phyloP scores from a whole-genome alignment of 2,797 vertebrate genomes.

The Esox lucius region DNA sequence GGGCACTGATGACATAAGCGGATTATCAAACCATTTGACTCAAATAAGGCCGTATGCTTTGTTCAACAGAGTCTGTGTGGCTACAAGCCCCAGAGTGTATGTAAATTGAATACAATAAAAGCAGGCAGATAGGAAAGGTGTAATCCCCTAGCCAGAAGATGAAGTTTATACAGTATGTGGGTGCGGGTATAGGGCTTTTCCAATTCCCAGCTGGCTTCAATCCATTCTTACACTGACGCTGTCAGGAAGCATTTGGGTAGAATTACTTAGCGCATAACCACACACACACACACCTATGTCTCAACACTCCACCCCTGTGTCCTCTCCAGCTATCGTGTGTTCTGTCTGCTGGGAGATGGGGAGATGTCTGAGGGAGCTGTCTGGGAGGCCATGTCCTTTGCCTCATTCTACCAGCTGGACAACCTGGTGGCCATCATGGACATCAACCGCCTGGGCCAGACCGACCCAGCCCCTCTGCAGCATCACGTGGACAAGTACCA shows the following conservation, averaged over 20 bases:
- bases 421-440: slow-evolving; percentile 94
- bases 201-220: slow-evolving; percentile 38
- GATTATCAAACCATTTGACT: neutral
- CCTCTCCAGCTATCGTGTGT: slow-evolving; percentile 85
- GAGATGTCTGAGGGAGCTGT: slow-evolving; percentile 94
- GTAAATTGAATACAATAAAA: neutral
- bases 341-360: slow-evolving; percentile 91
- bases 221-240: slow-evolving; percentile 45
- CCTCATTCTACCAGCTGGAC: slow-evolving; percentile 91
- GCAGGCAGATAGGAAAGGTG: slow-evolving; percentile 26
- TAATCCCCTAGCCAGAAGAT: slow-evolving; percentile 28
- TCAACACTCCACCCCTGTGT: slow-evolving; percentile 17
- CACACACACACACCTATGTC: slow-evolving; percentile 3
- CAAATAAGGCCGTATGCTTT: neutral
- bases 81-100: neutral
- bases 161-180: slow-evolving; percentile 20
- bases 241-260: slow-evolving; percentile 43
- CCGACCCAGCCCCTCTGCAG: slow-evolving; percentile 89
- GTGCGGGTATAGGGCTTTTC: slow-evolving; percentile 21
- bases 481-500: slow-evolving; percentile 92
- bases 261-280: slow-evolving; percentile 5
- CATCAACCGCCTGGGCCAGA: slow-evolving; percentile 94
- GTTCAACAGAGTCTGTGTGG: neutral
- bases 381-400: slow-evolving; percentile 99
- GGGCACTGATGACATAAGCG: neutral